A percentile compares a stretch with the other conserved stretches of the same genome.
These are phyloP conservation scores for Botia kubotai DNA, from an alignment of 2,797 vertebrate genomes.

Conservation along the genomic window DNA sequence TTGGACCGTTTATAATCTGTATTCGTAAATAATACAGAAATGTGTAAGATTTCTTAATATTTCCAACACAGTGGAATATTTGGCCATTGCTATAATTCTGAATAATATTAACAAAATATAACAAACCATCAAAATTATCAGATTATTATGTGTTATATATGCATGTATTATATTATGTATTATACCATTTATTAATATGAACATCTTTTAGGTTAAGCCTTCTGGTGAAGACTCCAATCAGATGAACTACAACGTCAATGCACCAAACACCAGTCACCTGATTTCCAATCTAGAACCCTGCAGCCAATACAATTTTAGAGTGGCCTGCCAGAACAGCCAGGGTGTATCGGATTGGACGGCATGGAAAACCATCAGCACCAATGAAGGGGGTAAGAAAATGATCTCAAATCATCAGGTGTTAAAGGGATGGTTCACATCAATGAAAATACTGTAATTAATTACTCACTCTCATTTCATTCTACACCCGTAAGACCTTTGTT, in stretches of 20 bases:
- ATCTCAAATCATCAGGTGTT: too few relatives aligned
- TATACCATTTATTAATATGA: background rate
- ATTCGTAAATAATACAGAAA: too few relatives aligned
- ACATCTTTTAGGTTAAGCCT: conserved; percentile 73
- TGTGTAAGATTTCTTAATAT: too few relatives aligned
- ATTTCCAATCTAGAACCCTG: conserved; percentile 79
- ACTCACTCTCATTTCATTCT: too few relatives aligned
- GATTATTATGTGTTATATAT: background rate
- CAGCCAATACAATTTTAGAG: conserved; percentile 79
- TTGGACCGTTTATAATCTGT: too few relatives aligned
- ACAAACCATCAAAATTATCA: background rate
- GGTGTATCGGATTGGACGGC: conserved; percentile 85
- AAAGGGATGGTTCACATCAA: too few relatives aligned
- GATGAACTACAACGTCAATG: conserved; percentile 73
- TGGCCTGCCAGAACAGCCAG: conserved; percentile 84
- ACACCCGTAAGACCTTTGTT: too few relatives aligned
- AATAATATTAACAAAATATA: too few relatives aligned
- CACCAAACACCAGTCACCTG: conserved; percentile 76
- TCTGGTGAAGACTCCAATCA: conserved; percentile 65
- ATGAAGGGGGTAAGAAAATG: conserved; percentile 83
- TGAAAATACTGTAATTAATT: too few relatives aligned
- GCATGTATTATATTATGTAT: too few relatives aligned
- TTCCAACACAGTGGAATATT: too few relatives aligned
- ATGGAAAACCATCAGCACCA: conserved; percentile 81
- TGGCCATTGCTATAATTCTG: too few relatives aligned